Evolutionary conservation across 37 sponge, comb jelly and placozoan species (phyloP), one percentile per base, ranked within the genome.

Genomic region (Oopsacas minuta): DNA sequence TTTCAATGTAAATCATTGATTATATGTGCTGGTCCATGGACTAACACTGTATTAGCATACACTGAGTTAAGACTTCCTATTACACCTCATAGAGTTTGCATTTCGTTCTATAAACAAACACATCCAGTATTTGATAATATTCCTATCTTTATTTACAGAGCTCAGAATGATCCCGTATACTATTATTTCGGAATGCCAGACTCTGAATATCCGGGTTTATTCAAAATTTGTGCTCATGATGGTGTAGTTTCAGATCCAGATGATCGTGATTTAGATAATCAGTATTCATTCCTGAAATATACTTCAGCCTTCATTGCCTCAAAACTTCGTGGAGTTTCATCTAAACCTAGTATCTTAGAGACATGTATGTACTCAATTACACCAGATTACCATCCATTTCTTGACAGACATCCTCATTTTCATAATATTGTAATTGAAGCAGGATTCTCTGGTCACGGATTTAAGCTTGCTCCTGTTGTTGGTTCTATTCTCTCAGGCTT

Each of bases 21-120:
- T 20, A 86, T 94, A 36, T 86, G 92, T 34, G 91, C 92, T 35
- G 92, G 92, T 38, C 37, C 94, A 30, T 94, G 94, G 94, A 38
- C 89, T n/a, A 82, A 90, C 28, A 84, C 38, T 0, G 36, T 94
- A 28, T 0, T 91, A 23, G 81, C 82, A 30, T 34, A 36, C 36
- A 49, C 88, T 53, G 90, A 89, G 38, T 52, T 94, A 36, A 51
- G 86, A 23, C 82, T 94, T 46, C 89, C 94, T 36, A 25, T 61
- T 34, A 32, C 75, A 20, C 7, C 75, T 12, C 20, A 61, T 20
- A 25, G 75, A 32, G 75, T 61, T 61, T 61, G 22, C 30, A 34
- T 61, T 3, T 32, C 75, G 3, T 61, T 61, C 30, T 61, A 3
- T 5, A n/a, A 61, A 34, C 22, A 61, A 61, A 61, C 75, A 20